Evolutionary conservation across 1,140 invertebrate species (phyloP).

Genomic region (Neoseiulus cucumeris): DNA sequence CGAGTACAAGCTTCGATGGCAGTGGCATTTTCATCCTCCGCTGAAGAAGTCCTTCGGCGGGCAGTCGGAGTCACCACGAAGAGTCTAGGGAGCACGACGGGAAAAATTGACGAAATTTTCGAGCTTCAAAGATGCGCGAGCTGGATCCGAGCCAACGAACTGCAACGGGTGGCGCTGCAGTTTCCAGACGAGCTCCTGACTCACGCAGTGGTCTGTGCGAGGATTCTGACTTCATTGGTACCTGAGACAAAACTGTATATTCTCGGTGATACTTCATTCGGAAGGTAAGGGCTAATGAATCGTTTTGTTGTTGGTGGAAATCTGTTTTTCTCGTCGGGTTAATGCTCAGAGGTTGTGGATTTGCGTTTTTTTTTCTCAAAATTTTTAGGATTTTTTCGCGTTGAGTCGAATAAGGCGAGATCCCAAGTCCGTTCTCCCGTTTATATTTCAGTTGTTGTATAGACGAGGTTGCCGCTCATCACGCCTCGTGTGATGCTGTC

Average conservation of each 20-base stretch:
- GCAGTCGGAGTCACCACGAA: not conserved
- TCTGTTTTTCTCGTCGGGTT: too few species aligned
- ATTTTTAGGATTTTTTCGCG: too few species aligned
- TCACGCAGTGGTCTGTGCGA: slow-evolving; percentile 44
- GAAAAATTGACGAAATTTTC: not conserved
- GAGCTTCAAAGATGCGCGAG: not conserved
- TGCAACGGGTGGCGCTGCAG: slow-evolving; percentile 51
- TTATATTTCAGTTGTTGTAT: slow-evolving; percentile 56
- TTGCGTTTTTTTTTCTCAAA: too few species aligned
- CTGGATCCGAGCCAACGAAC: not conserved
- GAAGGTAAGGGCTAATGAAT: slow-evolving; percentile 54
- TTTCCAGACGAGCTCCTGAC: slow-evolving; percentile 62
- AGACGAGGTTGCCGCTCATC: slow-evolving; percentile 70
- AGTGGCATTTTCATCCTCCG: not conserved
- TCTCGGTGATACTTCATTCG: slow-evolving; percentile 77
- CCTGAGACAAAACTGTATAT: slow-evolving; percentile 47
- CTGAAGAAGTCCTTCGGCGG: not conserved
- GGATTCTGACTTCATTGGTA: slow-evolving; percentile 36
- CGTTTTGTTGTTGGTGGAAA: too few species aligned
- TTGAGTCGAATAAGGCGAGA: too few species aligned
- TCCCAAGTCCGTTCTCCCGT: too few species aligned
- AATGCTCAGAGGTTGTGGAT: too few species aligned
- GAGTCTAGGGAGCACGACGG: not conserved
- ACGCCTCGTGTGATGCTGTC: slow-evolving; percentile 55
- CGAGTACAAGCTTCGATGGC: too few species aligned